Percentiles rank a stretch among this genome's conserved stretches.
Evolutionary conservation across 2,888 invertebrate genomes (phyloP).

Genomic region (Junonia oenone): DNA sequence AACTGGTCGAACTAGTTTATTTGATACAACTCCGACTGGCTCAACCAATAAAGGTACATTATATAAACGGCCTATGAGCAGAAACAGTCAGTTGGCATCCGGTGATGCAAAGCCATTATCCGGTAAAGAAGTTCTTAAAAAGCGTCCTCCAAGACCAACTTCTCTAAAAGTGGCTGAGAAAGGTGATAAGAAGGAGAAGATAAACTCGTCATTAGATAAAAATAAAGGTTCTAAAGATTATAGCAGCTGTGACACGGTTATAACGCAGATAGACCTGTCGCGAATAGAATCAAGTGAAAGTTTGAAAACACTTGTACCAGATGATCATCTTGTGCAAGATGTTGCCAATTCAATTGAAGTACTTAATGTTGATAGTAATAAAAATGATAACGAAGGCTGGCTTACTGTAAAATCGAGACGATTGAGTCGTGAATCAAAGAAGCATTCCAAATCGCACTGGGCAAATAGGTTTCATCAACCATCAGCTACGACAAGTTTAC

Average conservation of each 20-base stretch:
- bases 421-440: slow-evolving; percentile 74
- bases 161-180: slow-evolving; percentile 58
- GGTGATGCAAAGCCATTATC: slow-evolving; percentile 51
- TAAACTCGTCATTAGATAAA: slow-evolving; percentile 45
- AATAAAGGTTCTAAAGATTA: slow-evolving; percentile 62
- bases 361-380: slow-evolving; percentile 59
- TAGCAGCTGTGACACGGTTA: slow-evolving; percentile 80
- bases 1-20: slow-evolving; percentile 66
- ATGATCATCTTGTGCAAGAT: slow-evolving; percentile 51
- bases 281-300: slow-evolving; percentile 73
- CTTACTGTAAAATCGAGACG: slow-evolving; percentile 90
- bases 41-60: slow-evolving; percentile 38
- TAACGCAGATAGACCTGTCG: slow-evolving; percentile 63
- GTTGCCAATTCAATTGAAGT: slow-evolving; percentile 70
- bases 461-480: slow-evolving; percentile 89
- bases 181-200: slow-evolving; percentile 48
- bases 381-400: slow-evolving; percentile 87
- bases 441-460: slow-evolving; percentile 84
- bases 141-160: slow-evolving; percentile 50
- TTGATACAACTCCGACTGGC: slow-evolving; percentile 46
- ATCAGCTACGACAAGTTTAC: slow-evolving; percentile 89
- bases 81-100: slow-evolving; percentile 46
- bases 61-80: slow-evolving; percentile 38
- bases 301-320: slow-evolving; percentile 70
- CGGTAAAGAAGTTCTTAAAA: slow-evolving; percentile 51